Evolutionary conservation across 2,797 vertebrate genomes (phyloP).

Genomic region (Phrynocephalus guinanensis): DNA sequence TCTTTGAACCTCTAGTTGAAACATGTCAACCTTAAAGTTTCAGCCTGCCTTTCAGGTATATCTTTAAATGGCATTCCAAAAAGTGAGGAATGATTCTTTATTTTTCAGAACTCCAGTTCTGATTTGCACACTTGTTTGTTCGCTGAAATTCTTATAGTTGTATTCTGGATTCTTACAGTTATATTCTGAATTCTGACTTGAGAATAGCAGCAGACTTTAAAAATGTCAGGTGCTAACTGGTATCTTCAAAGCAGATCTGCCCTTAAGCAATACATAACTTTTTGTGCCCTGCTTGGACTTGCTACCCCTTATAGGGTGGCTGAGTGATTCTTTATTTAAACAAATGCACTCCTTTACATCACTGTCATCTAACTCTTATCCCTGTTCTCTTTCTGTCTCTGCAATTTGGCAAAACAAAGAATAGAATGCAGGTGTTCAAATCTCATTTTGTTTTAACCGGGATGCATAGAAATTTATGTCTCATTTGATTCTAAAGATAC

Average conservation of each 20-base stretch:
- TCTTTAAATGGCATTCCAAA: slow-evolving; percentile 27
- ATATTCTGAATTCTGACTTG: slow-evolving; percentile 16
- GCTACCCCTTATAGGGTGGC: neutral
- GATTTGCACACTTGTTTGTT: slow-evolving; percentile 26
- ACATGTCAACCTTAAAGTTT: slow-evolving; percentile 52
- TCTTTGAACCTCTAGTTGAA: slow-evolving; percentile 70
- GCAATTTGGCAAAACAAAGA: neutral
- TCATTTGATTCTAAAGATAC: neutral
- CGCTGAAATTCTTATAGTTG: slow-evolving; percentile 15
- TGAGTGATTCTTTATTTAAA: neutral
- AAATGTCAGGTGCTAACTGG: neutral
- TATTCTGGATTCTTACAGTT: no score
- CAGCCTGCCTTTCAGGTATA: slow-evolving; percentile 39
- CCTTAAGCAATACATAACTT: neutral
- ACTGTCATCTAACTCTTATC: neutral
- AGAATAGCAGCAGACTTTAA: neutral
- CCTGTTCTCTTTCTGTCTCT: neutral
- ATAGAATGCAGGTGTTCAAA: neutral
- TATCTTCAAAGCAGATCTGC: slow-evolving; percentile 7
- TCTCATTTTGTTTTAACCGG: neutral
- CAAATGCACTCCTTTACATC: neutral
- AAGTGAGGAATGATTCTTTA: neutral
- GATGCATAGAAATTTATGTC: neutral
- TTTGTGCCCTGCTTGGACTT: slow-evolving; percentile 6
- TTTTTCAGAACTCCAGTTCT: slow-evolving; percentile 37